Evolutionary conservation across 2,888 invertebrate species (phyloP), one percentile per base, ranked within the genome.

Genomic region (Protula sp.): DNA sequence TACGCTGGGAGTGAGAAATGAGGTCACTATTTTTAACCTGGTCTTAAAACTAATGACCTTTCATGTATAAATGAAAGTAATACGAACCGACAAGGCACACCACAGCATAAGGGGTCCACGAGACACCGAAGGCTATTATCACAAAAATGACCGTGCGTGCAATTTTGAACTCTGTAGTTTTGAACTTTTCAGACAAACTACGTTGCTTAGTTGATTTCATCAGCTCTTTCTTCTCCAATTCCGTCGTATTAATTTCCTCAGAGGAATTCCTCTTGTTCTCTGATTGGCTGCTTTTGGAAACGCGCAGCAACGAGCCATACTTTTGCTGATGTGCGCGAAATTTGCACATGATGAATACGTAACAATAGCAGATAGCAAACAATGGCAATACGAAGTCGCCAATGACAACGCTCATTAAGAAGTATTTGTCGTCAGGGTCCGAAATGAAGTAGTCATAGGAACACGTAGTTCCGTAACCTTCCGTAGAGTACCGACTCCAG

Each of bases 401-500:
- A 22, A 59, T 14, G 48, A 55, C 51, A 38, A 61, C 54, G 14
- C 29, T 26, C 30, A 58, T n/a, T 4, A 61, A 28, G 38, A 59
- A 55, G 14, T 47, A 26, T 29, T 19, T 30, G 47, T 59, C 45
- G 3, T 4, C 14, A 1, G 26, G 24, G 19, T 50, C 24, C 19
- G 22, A 5, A 26, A 26, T 50, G 22, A 56, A 19, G 53, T 61
- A 61, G 31, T 61, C 62, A 45, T 59, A 61, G 30, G 59, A 50
- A 30, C 62, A 61, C 27, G 62, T 61, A 38, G 62, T 61, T 19
- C 59, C 59, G 47, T 55, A 59, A 4, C 62, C 62, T 30, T 61
- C 62, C 47, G 30, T 30, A 2, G 28, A 14, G 53, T 61, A 61
- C 3, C 56, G 27, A 53, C 50, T 59, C 58, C 58, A 61, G 29